Conservation (phyloP, 53 echinoderm and acorn worm genomes). For the Henricia sp. region DNA sequence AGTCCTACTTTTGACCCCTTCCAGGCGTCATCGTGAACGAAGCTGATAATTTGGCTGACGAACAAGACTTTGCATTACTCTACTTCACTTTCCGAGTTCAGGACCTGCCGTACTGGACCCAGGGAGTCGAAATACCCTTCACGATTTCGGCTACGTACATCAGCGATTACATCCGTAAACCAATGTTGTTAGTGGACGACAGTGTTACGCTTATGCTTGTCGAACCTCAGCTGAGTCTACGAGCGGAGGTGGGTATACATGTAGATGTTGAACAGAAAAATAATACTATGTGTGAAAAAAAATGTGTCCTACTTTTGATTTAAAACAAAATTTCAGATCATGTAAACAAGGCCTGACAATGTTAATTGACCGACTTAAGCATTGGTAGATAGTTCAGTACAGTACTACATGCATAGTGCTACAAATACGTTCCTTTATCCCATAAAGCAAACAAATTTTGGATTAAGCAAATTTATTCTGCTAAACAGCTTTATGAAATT, state of each 20-base stretch:
- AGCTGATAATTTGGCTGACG: conserved; percentile 69
- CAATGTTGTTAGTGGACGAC: conserved; percentile 52
- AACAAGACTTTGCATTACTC: conserved; percentile 56
- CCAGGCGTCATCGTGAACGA: conserved; percentile 79
- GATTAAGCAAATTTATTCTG: too few relatives aligned
- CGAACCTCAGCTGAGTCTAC: conserved; percentile 71
- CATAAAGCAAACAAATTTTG: too few relatives aligned
- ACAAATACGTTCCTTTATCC: too few relatives aligned
- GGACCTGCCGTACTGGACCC: conserved; percentile 67
- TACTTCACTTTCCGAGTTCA: conserved; percentile 64
- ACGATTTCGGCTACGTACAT: conserved; percentile 63
- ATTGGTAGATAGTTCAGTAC: too few relatives aligned
- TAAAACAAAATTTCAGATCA: too few relatives aligned
- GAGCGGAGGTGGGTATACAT: conserved; percentile 66
- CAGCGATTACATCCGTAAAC: conserved; percentile 64
- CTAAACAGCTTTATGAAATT: too few relatives aligned
- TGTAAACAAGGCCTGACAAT: too few relatives aligned
- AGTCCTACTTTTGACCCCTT: background rate
- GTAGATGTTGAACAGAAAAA: background rate
- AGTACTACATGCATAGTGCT: too few relatives aligned
- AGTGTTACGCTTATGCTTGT: conserved; percentile 62
- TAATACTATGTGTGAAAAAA: too few relatives aligned
- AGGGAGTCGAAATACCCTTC: conserved; percentile 63
- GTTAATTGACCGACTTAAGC: too few relatives aligned
- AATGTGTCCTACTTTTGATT: too few relatives aligned